Evolutionary conservation across 2,113 vertebrate species (phyloP).

Genomic region (Neodon shergylaensis): DNA sequence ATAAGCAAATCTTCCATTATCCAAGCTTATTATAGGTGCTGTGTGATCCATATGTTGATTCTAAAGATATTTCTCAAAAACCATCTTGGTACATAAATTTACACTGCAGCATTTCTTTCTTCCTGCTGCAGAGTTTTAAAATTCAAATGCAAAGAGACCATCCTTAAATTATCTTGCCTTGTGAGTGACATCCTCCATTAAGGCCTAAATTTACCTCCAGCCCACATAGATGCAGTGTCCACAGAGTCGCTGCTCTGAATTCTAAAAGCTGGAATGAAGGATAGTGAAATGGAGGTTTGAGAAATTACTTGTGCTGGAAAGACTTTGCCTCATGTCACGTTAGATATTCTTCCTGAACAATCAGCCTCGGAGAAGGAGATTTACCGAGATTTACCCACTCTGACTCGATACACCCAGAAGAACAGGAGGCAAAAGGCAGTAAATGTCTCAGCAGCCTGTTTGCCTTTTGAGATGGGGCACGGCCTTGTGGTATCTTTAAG

Average conservation of each 20-base stretch:
- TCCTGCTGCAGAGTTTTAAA: slow-evolving; percentile 76
- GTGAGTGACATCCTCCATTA: slow-evolving; percentile 72
- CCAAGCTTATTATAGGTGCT: slow-evolving; percentile 75
- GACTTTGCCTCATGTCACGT: slow-evolving; percentile 18
- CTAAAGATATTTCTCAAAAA: slow-evolving; percentile 79
- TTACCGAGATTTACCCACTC: not conserved
- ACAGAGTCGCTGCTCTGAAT: slow-evolving; percentile 65
- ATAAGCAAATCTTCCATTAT: slow-evolving; percentile 76
- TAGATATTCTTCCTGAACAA: slow-evolving; percentile 53
- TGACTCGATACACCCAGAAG: not conserved
- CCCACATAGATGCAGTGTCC: slow-evolving; percentile 71
- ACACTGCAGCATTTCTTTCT: slow-evolving; percentile 73
- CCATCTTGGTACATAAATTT: slow-evolving; percentile 80
- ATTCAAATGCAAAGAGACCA: slow-evolving; percentile 77
- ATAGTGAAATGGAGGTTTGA: slow-evolving; percentile 42
- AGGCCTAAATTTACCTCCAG: slow-evolving; percentile 73
- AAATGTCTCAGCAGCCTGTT: no score
- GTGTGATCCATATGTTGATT: slow-evolving; percentile 77
- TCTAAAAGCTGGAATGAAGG: slow-evolving; percentile 66
- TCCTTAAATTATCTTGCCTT: slow-evolving; percentile 75
- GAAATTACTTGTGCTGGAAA: slow-evolving; percentile 56
- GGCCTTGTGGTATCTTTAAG: not conserved
- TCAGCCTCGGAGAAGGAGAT: slow-evolving; percentile 8
- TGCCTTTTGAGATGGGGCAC: slow-evolving; percentile 23
- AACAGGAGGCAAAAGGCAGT: not conserved